Conservation (phyloP, 1,140 invertebrate species). For the Lysiphlebus fabarum region DNA sequence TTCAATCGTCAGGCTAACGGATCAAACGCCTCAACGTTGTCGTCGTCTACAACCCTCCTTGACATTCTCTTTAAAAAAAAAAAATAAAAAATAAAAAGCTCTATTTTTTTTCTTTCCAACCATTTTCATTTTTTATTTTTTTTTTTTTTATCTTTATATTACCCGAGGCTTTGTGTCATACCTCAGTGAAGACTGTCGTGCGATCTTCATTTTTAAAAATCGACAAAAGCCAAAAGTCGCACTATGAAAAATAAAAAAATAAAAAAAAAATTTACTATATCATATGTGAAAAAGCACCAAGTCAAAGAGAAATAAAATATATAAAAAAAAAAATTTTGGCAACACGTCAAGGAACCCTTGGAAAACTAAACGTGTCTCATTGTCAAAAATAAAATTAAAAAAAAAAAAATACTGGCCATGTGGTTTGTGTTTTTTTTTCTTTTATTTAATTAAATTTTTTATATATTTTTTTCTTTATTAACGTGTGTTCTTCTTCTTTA, state of each 20-base stretch:
- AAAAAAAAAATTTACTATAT: background rate
- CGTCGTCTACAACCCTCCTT: slow-evolving; percentile 18
- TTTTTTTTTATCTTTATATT: slow-evolving; percentile 13
- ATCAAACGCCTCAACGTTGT: slow-evolving; percentile 40
- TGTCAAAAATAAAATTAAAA: slow-evolving; percentile 33
- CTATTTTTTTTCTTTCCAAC: background rate
- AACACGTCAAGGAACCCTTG: slow-evolving; percentile 49
- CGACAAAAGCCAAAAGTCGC: background rate
- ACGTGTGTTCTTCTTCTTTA: slow-evolving; percentile 25
- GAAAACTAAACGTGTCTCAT: slow-evolving; percentile 48
- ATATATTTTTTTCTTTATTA: slow-evolving; percentile 34
- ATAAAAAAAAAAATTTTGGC: slow-evolving; percentile 41
- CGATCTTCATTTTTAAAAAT: slow-evolving; percentile 8
- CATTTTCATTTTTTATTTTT: slow-evolving; percentile 3
- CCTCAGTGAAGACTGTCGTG: slow-evolving; percentile 9
- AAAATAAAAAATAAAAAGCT: too few species aligned
- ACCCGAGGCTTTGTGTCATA: slow-evolving; percentile 5
- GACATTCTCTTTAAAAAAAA: background rate
- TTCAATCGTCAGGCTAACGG: slow-evolving; percentile 45
- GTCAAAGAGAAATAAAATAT: too few species aligned
- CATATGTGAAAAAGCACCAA: background rate
- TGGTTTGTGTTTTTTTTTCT: too few species aligned
- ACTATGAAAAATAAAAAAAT: background rate
- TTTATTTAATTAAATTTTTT: background rate
- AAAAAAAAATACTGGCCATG: too few species aligned